Evolutionary conservation across 2,797 vertebrate species (phyloP), one percentile per base, ranked within the genome.

Genomic region (Acanthornis magna): DNA sequence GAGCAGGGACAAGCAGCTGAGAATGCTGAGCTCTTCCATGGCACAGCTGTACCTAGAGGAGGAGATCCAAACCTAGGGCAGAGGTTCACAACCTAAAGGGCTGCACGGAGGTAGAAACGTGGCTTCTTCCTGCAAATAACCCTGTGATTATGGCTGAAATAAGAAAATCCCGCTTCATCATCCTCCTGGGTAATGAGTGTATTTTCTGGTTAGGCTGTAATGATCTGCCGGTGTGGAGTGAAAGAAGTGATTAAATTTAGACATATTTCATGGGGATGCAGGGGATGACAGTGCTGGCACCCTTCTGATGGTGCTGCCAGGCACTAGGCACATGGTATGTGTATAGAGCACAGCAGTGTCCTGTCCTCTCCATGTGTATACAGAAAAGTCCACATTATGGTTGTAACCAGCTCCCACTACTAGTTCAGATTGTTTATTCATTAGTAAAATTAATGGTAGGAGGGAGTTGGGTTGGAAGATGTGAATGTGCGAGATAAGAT

Each of bases 291-390:
- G 19, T 10, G 15, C 40, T 61, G 25, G 50, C 16, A 7, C 27
- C 34, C 30, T 32, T n/a, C 21, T 36, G 29, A 6, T 6, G 30
- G 50, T 25, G 51, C 83, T 50, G 72, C 51, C 50, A 58, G 43
- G 43, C 0, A 0, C 48, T 4, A 3, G 48, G 38, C 32, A n/a
- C 0, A 1, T 68, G 60, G 16, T 9, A 36, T 36, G 36, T 36
- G 36, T 36, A 8, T 27, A 29, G 36, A 50, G 25, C 38, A 45
- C 7, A 21, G 27, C 16, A 38, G 9, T 17, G 45, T 22, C 66
- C 45, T 42, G 10, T 19, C 26, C 65, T 75, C 47, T 10, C 22
- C 9, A 16, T 0, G 0, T 26, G 15, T 4, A 2, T 45, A 18
- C 16, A 8, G 47, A 34, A 15, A 34, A 63, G 38, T 34, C 65